These are phyloP conservation scores for Otis tarda DNA, from an alignment of 2,113 vertebrate species.

Conservation along the genomic window DNA sequence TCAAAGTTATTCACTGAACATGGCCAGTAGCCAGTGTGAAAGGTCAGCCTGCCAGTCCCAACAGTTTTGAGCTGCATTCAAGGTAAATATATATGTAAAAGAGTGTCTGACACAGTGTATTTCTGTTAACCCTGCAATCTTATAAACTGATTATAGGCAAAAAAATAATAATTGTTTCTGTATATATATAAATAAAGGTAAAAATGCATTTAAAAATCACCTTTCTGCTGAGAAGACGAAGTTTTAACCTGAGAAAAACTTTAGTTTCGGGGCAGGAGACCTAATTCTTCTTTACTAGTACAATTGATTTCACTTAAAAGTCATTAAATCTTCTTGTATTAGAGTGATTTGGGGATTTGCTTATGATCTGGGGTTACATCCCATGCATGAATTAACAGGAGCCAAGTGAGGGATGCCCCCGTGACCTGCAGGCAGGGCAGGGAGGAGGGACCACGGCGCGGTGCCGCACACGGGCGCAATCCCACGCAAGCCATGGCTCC, in stretches of 20 bases:
- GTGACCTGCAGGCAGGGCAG: background rate
- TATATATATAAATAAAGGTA: background rate
- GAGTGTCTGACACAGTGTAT: background rate
- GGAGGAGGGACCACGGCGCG: background rate
- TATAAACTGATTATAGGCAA: background rate
- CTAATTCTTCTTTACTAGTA: background rate
- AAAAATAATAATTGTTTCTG: background rate
- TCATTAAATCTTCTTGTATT: background rate
- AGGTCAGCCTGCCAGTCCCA: conserved; percentile 33
- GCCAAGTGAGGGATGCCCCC: too few species aligned
- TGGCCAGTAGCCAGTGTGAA: conserved; percentile 28
- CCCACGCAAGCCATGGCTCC: background rate
- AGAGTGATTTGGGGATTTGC: background rate
- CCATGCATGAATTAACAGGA: background rate
- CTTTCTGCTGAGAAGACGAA: background rate
- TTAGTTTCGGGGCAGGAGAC: background rate
- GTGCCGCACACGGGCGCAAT: background rate
- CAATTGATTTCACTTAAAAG: background rate
- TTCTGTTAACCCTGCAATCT: background rate
- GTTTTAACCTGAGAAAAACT: background rate
- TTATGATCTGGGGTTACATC: background rate
- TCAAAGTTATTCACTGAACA: background rate
- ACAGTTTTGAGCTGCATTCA: background rate
- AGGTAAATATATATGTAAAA: conserved; percentile 13
- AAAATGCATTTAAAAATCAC: background rate